Conservation (phyloP, 2,113 vertebrate species). For the Gambusia holbrooki region DNA sequence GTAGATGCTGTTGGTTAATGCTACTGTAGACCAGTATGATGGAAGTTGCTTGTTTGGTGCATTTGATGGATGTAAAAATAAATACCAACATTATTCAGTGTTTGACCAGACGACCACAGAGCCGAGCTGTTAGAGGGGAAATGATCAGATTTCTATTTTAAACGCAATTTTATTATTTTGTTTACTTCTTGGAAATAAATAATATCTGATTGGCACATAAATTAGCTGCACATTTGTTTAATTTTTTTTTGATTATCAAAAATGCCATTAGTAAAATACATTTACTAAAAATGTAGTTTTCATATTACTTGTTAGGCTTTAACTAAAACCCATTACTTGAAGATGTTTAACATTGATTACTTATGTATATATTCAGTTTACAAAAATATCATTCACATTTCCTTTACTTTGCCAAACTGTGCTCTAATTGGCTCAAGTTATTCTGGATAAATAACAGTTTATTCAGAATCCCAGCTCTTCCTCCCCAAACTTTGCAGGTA, state of each 20-base stretch:
- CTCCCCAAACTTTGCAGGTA: not conserved
- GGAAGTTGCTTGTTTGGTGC: not conserved
- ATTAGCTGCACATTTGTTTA: too few relatives aligned
- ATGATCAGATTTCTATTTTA: not conserved
- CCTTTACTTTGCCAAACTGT: not conserved
- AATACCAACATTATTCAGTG: not conserved
- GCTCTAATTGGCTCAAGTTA: not conserved
- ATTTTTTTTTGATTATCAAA: too few relatives aligned
- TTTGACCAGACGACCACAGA: not conserved
- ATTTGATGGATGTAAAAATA: not conserved
- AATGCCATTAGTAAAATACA: too few relatives aligned
- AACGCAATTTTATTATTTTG: not conserved
- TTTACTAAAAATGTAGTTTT: not conserved
- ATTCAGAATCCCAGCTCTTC: not conserved
- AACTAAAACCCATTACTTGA: not conserved
- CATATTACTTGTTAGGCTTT: not conserved
- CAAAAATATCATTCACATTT: not conserved
- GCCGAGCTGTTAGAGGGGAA: too few relatives aligned
- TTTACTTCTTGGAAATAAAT: not conserved
- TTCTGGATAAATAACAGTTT: not conserved
- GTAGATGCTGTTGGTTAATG: not conserved
- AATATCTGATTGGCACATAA: too few relatives aligned
- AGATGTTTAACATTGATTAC: not conserved
- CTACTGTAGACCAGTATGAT: too few relatives aligned
- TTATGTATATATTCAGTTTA: not conserved